A percentile compares a stretch with the other conserved stretches of the same genome.
These are phyloP conservation scores for Nannoperca obscura DNA, from an alignment of 2,797 vertebrate genomes.

Conservation along the genomic window DNA sequence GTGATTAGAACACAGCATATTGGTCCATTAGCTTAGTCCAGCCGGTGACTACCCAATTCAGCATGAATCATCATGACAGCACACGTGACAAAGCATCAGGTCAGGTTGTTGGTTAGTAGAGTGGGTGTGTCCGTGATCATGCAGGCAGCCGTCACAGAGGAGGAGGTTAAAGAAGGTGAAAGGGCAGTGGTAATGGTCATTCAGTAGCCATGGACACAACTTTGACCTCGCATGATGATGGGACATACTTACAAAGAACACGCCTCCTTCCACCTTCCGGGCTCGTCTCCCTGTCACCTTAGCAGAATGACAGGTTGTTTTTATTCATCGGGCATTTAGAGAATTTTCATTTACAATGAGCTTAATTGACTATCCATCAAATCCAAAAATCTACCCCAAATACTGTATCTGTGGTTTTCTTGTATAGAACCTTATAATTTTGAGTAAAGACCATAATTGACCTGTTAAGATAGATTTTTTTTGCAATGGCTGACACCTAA, in stretches of 20 bases:
- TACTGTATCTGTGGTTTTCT: neutral
- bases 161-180: constrained; percentile 44
- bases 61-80: constrained; percentile 16
- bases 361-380: neutral
- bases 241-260: constrained; percentile 88
- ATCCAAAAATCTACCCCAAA: neutral
- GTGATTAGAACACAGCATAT: constrained; percentile 8
- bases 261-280: constrained; percentile 88
- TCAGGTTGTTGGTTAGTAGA: constrained; percentile 60
- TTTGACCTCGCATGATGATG: constrained; percentile 30
- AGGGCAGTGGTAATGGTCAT: constrained; percentile 35
- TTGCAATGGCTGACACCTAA: neutral
- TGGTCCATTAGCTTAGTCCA: constrained; percentile 12
- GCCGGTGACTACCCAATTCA: neutral
- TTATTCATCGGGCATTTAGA: constrained; percentile 43
- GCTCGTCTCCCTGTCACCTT: constrained; percentile 85
- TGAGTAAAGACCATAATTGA: neutral
- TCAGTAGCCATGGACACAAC: constrained; percentile 42
- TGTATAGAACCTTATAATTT: neutral
- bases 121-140: constrained; percentile 62
- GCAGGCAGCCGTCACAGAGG: constrained; percentile 57
- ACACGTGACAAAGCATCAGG: constrained; percentile 31
- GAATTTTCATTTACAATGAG: constrained; percentile 20
- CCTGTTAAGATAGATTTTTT: neutral
- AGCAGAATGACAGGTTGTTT: constrained; percentile 81